Conservation (phyloP, 2,113 vertebrate species). For the Charadrius vociferus region DNA sequence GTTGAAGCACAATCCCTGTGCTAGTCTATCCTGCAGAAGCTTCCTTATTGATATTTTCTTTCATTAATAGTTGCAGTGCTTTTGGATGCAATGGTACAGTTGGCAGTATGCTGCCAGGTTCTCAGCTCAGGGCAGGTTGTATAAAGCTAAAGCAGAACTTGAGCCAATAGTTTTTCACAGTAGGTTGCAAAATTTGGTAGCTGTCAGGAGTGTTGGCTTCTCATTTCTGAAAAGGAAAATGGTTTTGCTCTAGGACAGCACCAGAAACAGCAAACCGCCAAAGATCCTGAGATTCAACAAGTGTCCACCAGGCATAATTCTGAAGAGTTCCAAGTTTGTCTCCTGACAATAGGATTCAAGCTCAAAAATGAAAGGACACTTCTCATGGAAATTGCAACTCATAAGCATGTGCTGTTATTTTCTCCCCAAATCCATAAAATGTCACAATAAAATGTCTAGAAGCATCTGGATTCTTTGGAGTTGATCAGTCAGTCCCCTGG, state of each 20-base stretch:
- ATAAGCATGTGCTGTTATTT: not conserved
- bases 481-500: not conserved
- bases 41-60: not conserved
- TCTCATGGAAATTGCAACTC: not conserved
- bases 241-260: not conserved
- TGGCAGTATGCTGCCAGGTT: not conserved
- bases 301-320: not conserved
- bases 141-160: not conserved
- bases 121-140: not conserved
- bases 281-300: not conserved
- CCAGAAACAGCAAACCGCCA: not conserved
- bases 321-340: not conserved
- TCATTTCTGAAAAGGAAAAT: not conserved
- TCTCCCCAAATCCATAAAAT: not conserved
- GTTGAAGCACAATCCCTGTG: not conserved
- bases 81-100: not conserved
- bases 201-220: not conserved
- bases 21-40: not conserved
- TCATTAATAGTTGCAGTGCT: not conserved
- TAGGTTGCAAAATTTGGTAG: not conserved
- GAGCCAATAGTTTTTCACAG: not conserved
- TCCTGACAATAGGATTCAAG: not conserved
- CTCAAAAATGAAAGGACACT: not conserved
- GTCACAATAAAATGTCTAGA: not conserved
- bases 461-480: not conserved